These are phyloP conservation scores for Heliothis virescens DNA, from an alignment of 1,140 invertebrate species.

Conservation along the genomic window DNA sequence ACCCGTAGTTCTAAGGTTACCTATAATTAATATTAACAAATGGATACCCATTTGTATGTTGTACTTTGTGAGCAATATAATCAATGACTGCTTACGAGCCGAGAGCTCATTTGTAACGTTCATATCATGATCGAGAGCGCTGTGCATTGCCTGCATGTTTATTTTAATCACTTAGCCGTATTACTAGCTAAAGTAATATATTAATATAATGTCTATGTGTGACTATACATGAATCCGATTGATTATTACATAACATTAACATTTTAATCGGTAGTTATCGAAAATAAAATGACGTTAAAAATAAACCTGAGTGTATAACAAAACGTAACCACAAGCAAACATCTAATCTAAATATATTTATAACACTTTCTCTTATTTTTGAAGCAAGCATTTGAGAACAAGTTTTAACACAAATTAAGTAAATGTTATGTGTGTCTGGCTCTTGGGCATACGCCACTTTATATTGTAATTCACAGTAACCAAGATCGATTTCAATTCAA, in stretches of 20 bases:
- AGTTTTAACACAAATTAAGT: too few relatives aligned
- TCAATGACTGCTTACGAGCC: conserved; percentile 7
- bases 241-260: neutral
- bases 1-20: neutral
- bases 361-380: neutral
- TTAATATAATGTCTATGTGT: neutral
- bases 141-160: neutral
- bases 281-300: neutral
- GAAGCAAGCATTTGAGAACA: too few relatives aligned
- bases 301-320: neutral
- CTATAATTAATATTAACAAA: neutral
- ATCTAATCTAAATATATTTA: neutral
- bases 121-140: neutral
- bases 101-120: conserved; percentile 4
- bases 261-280: neutral
- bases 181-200: neutral
- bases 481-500: neutral
- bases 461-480: too few relatives aligned
- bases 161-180: neutral
- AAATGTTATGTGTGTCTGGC: too few relatives aligned
- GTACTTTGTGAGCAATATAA: conserved; percentile 12
- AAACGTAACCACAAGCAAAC: neutral
- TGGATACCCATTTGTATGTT: neutral
- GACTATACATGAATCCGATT: too few relatives aligned
- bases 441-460: too few relatives aligned